Conservation (phyloP, 2,113 vertebrate genomes). For the Papio anubis region DNA sequence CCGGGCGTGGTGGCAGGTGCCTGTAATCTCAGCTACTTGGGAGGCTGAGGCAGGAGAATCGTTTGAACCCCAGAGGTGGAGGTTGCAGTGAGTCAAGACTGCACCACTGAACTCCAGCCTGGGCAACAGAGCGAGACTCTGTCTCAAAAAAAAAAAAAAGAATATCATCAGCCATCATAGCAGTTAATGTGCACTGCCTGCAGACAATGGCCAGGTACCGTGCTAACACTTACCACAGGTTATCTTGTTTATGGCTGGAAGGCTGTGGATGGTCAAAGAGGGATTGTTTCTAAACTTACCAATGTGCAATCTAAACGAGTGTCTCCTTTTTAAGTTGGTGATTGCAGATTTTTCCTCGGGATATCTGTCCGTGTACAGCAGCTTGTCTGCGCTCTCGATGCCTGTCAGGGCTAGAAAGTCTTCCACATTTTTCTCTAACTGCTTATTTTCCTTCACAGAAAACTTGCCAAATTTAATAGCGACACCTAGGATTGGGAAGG, state of each 20-base stretch:
- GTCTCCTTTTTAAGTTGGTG: slow-evolving; percentile 72
- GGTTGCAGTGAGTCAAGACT: too few relatives aligned
- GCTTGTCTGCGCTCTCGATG: slow-evolving; percentile 83
- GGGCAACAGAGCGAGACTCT: too few relatives aligned
- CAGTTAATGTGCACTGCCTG: accelerated
- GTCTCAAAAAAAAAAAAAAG: too few relatives aligned
- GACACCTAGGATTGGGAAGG: slow-evolving; percentile 75
- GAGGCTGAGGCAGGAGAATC: too few relatives aligned
- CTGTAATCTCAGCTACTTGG: too few relatives aligned
- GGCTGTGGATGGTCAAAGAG: accelerated
- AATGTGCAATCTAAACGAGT: slow-evolving; percentile 79
- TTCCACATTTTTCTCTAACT: slow-evolving; percentile 81
- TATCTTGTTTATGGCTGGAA: not conserved
- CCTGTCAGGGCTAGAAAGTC: slow-evolving; percentile 81
- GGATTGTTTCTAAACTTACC: slow-evolving; percentile 65
- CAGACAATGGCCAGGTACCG: accelerated
- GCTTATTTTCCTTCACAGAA: slow-evolving; percentile 83
- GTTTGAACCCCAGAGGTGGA: too few relatives aligned
- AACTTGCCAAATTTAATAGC: slow-evolving; percentile 84
- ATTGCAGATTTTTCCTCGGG: slow-evolving; percentile 78
- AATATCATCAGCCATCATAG: accelerated
- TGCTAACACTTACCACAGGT: accelerated
- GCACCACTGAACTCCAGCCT: too few relatives aligned
- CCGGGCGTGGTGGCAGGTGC: accelerated
- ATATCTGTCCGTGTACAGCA: slow-evolving; percentile 81